A percentile compares a stretch with the other conserved stretches of the same genome.
Evolutionary conservation across 1,140 invertebrate genomes (phyloP).

Genomic region (Carposina sasakii): DNA sequence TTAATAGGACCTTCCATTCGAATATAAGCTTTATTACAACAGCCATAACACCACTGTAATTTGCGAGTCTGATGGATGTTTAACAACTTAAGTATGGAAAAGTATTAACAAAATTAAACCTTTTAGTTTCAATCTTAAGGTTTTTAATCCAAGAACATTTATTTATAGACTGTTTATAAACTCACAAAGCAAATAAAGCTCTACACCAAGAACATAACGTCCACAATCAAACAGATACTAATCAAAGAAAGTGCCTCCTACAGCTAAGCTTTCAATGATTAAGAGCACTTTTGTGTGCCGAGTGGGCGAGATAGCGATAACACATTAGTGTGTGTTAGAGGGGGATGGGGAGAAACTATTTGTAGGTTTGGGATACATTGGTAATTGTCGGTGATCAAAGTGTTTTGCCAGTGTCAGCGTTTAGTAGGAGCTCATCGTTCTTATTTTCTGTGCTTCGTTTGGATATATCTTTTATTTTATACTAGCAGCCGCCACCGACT

Average conservation of each 20-base stretch:
- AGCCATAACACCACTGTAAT: conserved; percentile 42
- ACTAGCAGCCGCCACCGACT: background rate
- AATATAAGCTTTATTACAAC: conserved; percentile 61
- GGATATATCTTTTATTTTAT: no score
- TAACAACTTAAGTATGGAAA: conserved; percentile 11
- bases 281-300: conserved; percentile 39
- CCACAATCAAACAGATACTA: no score
- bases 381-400: conserved; percentile 66
- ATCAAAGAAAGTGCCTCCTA: no score
- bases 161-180: no score
- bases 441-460: conserved; percentile 49
- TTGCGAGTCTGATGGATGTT: conserved; percentile 18
- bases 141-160: no score
- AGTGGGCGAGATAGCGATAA: conserved; percentile 29
- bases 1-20: conserved; percentile 41
- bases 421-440: conserved; percentile 49
- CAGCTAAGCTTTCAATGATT: conserved; percentile 30
- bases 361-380: conserved; percentile 43
- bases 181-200: no score
- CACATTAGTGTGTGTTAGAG: conserved; percentile 17
- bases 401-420: conserved; percentile 64
- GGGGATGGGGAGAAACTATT: conserved; percentile 38
- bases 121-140: no score
- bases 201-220: no score
- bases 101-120: no score